phyloP scores from a whole-genome alignment of 1,140 invertebrate genomes.

The Harpegnathos saltator region DNA sequence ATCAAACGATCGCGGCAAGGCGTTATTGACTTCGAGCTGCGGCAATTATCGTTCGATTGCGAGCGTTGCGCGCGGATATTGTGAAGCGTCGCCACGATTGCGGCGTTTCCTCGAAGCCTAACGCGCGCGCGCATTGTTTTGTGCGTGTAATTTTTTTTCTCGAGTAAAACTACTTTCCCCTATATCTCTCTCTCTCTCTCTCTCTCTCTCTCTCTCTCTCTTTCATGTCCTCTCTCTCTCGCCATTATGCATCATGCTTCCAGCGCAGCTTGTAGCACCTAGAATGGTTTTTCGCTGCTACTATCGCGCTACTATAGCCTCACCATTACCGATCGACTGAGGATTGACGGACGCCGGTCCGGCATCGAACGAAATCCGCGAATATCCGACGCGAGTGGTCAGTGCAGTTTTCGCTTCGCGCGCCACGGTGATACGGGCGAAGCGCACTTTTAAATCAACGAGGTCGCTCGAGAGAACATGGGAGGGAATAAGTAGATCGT shows the following conservation, averaged over 20 bases:
- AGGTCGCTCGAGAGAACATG: conserved; percentile 47
- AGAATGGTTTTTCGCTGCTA: too few species aligned
- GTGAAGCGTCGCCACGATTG: conserved; percentile 36
- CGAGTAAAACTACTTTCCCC: too few species aligned
- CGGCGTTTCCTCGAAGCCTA: conserved; percentile 3
- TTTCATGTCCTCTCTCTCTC: too few species aligned
- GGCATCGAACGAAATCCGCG: conserved; percentile 49
- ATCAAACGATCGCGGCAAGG: conserved; percentile 59
- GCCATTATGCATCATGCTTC: too few species aligned
- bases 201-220: too few species aligned
- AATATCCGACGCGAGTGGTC: conserved; percentile 70
- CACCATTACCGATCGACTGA: too few species aligned
- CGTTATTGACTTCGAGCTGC: conserved; percentile 60
- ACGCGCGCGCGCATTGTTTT: too few species aligned
- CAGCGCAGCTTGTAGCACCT: too few species aligned
- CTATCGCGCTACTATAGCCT: too few species aligned
- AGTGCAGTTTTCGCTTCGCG: conserved; percentile 65
- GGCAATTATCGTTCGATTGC: conserved; percentile 72
- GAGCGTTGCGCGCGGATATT: conserved; percentile 50
- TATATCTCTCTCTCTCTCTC: too few species aligned
- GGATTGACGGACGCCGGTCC: conserved; percentile 29
- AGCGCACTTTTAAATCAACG: conserved; percentile 70
- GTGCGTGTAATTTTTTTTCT: too few species aligned
- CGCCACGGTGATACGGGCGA: conserved; percentile 61
- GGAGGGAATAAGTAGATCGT: conserved; percentile 50